Evolutionary conservation across 2,113 vertebrate genomes (phyloP), one percentile per base, ranked within the genome.

Genomic region (Zosterops lateralis): DNA sequence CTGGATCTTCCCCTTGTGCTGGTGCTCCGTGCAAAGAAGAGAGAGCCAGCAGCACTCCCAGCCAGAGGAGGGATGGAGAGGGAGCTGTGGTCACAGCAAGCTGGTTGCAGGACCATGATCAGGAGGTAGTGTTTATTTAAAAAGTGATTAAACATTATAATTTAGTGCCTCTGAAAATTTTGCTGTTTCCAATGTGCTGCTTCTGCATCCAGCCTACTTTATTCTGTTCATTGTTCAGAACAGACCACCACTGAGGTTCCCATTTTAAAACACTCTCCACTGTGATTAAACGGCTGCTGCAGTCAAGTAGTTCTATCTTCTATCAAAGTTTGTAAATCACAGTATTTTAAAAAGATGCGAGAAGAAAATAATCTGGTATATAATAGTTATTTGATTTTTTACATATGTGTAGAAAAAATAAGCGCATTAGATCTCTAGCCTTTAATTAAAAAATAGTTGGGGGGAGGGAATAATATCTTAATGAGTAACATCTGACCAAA

Each of bases 361-460:
- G 93, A 60, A 87, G 75, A 84, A 92, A 89, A 57, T 78, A 67
- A 72, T 68, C 87, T 80, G 38, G 34, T 87, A 77, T 88, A 82
- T 87, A 95, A 96, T 26, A 86, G 82, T 75, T 92, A 92, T 86
- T 97, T 97, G 92, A 97, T 97, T 93, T 97, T 97, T 96, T 97
- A 96, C 97, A 96, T 96, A 83, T 97, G 93, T 87, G 75, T 38
- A 91, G 90, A 88, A 81, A 92, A 93, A 95, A 95, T 87, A 95
- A 96, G 91, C 75, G 78, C 91, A 97, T 94, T 94, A 95, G 89
- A 88, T 96, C 44, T 57, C 76, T 95, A 97, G 95, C 92, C 95
- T 97, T 97, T 98, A 97, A 97, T 98, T 97, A 97, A 96, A 97
- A 97, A 90, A 89, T 74, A 95, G 61, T 89, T 97, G 96, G 84